phyloP scores from a whole-genome alignment of 2,888 invertebrate species.

The Melangyna quadrimaculata region DNA sequence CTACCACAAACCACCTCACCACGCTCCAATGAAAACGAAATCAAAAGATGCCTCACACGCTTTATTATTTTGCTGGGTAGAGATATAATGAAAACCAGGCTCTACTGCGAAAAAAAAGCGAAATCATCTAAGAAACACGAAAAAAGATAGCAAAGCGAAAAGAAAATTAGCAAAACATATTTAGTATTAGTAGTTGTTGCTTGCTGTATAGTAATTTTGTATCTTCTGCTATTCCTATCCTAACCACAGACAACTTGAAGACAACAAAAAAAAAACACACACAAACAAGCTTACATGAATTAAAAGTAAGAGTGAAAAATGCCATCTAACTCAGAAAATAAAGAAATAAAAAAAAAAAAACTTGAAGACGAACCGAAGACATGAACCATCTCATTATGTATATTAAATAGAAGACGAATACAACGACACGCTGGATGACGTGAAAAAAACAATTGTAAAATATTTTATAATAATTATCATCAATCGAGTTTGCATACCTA shows the following conservation, averaged over 20 bases:
- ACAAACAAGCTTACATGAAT: background rate
- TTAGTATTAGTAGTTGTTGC: background rate
- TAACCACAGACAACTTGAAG: conserved; percentile 10
- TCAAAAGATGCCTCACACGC: conserved; percentile 17
- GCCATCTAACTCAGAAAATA: background rate
- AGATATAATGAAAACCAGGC: background rate
- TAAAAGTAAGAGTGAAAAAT: conserved; percentile 22
- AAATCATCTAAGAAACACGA: background rate
- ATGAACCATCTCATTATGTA: conserved; percentile 3
- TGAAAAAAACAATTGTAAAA: conserved; percentile 36
- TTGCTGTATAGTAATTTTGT: background rate
- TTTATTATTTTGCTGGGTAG: background rate
- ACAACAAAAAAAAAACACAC: background rate
- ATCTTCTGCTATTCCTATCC: conserved; percentile 2
- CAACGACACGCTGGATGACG: background rate
- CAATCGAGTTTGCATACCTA: background rate
- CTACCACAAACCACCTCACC: background rate
- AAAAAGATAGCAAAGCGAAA: background rate
- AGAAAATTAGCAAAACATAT: background rate
- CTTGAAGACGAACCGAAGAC: conserved; percentile 8
- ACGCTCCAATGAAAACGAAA: conserved; percentile 28
- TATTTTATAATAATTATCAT: conserved; percentile 46
- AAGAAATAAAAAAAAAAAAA: background rate
- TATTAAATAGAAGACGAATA: background rate
- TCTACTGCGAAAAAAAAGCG: conserved; percentile 6